These are phyloP conservation scores for Cyrtodaria siliqua DNA, from an alignment of 2,888 invertebrate species.

Conservation along the genomic window DNA sequence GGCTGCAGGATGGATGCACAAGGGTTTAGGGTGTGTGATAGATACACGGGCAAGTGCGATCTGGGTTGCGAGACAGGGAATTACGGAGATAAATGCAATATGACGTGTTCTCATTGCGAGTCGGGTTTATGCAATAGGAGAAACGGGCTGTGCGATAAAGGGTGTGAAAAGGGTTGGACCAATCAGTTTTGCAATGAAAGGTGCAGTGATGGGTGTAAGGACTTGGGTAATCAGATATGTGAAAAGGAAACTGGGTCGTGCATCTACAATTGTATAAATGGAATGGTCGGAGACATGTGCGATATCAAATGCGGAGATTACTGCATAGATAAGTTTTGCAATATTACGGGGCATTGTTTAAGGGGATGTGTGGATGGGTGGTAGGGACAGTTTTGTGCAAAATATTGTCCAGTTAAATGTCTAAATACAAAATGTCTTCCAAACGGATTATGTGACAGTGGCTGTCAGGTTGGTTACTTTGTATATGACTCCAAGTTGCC, in stretches of 20 bases:
- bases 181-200: neutral
- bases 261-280: constrained; percentile 5
- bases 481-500: constrained; percentile 1
- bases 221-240: neutral
- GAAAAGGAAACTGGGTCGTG: neutral
- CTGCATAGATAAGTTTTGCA: neutral
- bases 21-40: constrained; percentile 6
- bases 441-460: constrained; percentile 10
- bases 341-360: constrained; percentile 1
- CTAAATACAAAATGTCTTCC: neutral
- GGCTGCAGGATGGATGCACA: constrained; percentile 1
- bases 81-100: constrained; percentile 3
- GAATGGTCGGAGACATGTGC: constrained; percentile 3
- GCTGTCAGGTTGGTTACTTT: constrained; percentile 19
- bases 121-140: neutral
- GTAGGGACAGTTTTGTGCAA: constrained; percentile 11
- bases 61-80: neutral
- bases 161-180: constrained; percentile 11
- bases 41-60: neutral
- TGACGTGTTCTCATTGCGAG: neutral
- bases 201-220: constrained; percentile 23
- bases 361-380: constrained; percentile 11
- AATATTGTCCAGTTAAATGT: constrained; percentile 15
- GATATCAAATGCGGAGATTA: constrained; percentile 9
- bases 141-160: neutral